A percentile compares a stretch with the other conserved stretches of the same genome.
Evolutionary conservation across 2,113 vertebrate genomes (phyloP).

Genomic region (Campylomormyrus tamandua): DNA sequence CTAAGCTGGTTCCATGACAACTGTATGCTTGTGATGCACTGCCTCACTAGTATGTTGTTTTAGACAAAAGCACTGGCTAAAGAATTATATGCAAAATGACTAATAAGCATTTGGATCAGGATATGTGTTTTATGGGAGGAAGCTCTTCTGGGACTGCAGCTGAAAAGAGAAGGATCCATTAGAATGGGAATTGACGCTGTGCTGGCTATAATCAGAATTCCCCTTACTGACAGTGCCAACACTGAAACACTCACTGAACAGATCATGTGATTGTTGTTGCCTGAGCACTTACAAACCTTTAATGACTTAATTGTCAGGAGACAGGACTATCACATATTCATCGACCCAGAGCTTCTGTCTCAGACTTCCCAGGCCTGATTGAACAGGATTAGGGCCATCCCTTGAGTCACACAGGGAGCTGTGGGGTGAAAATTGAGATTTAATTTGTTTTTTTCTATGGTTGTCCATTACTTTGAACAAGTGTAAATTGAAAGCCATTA

Average conservation of each 20-base stretch:
- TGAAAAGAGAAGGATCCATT: background rate
- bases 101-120: background rate
- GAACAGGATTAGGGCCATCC: conserved; percentile 8
- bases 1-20: background rate
- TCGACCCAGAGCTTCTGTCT: background rate
- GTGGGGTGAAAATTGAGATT: conserved; percentile 21
- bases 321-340: background rate
- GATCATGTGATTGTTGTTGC: conserved; percentile 23
- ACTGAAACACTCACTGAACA: background rate
- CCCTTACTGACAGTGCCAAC: conserved; percentile 14
- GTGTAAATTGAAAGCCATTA: conserved; percentile 17
- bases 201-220: conserved; percentile 3
- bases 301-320: conserved; percentile 16
- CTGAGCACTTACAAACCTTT: conserved; percentile 24
- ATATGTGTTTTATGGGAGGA: background rate
- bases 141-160: background rate
- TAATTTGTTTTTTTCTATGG: conserved; percentile 22
- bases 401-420: background rate
- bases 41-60: background rate
- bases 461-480: background rate
- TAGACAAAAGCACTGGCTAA: background rate
- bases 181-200: background rate
- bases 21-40: background rate
- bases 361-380: conserved; percentile 6
- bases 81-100: background rate